phyloP scores from a whole-genome alignment of 2,888 invertebrate genomes.

The Incurvaria masculella region DNA sequence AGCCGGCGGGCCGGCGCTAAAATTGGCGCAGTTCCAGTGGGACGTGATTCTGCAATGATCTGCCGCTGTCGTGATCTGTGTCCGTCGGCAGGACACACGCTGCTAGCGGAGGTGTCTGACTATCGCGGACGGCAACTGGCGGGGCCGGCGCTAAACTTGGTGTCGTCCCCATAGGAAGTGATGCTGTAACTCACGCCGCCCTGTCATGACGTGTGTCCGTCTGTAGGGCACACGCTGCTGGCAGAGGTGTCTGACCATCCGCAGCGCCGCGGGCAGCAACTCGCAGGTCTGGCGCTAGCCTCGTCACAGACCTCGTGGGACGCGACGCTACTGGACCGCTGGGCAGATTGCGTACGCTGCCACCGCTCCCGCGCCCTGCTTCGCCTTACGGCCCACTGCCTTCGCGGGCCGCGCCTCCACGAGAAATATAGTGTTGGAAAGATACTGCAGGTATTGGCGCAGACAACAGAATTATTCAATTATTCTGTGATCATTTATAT shows the following conservation, averaged over 20 bases:
- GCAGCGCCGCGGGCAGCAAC: conserved; percentile 29
- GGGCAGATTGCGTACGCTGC: conserved; percentile 38
- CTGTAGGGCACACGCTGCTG: conserved; percentile 42
- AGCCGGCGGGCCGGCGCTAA: too few relatives aligned
- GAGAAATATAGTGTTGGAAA: conserved; percentile 40
- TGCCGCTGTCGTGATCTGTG: not conserved
- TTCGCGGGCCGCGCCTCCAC: conserved; percentile 38
- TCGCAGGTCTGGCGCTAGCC: conserved; percentile 38
- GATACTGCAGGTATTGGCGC: conserved; percentile 45
- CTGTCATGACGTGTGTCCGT: not conserved
- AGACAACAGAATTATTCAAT: too few relatives aligned
- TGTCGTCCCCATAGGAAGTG: too few relatives aligned
- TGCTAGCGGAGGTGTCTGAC: too few relatives aligned
- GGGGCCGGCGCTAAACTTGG: too few relatives aligned
- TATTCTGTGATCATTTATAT: too few relatives aligned
- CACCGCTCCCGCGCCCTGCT: conserved; percentile 29
- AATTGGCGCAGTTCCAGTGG: too few relatives aligned
- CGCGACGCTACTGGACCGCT: conserved; percentile 33
- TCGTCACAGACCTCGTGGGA: conserved; percentile 39
- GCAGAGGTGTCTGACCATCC: conserved; percentile 40
- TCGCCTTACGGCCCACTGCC: conserved; percentile 39
- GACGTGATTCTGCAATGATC: too few relatives aligned
- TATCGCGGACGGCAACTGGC: too few relatives aligned
- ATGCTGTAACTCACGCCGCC: too few relatives aligned
- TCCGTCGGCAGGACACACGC: too few relatives aligned